Evolutionary conservation across 1,140 invertebrate species (phyloP), one percentile per base, ranked within the genome.

Genomic region (Drosophila chauvacae): DNA sequence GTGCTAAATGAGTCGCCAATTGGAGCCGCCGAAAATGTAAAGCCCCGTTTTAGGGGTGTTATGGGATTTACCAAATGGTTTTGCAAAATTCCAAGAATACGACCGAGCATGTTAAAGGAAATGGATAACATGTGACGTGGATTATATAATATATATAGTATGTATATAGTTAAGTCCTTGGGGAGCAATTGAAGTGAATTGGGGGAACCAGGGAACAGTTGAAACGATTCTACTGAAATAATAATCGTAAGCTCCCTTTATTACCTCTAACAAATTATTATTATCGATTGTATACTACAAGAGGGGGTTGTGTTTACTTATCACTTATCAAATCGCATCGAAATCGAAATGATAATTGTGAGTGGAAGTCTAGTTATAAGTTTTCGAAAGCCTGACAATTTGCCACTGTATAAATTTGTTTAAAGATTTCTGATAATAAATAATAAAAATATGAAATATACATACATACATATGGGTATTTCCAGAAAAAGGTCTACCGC

Each of bases 1-100:
- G 74, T 41, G 77, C 60, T 80, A 88, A 87, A 83, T 87, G 72
- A 83, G 84, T 70, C 68, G 66, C 56, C 81, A 75, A 85, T 82
- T 73, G 50, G 39, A 58, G 59, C 50, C 60, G 18, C 55, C 42
- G 28, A 62, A 74, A 26, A 41, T 50, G 66, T 51, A 18, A 50
- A 71, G 37, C 66, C 66, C 14, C 47, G 11, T 35, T 65, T 63
- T 55, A 53, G 26, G 48, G 62, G 61, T 39, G 18, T 64, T 53
- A 53, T 42, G 44, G 69, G 45, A 23, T 71, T 50, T 42, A 28
- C 20, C 30, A 13, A 39, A 33, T 39, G 14, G 14, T 23, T 42
- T 23, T 35, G 30, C 51, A 13, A 70, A 70, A 75, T 75, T 74
- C 80, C 53, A 23, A 26, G 53, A 64, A 82, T 26, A 44, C 42